Conservation (phyloP, 2,888 invertebrate genomes). For the Drosophila anceps region DNA sequence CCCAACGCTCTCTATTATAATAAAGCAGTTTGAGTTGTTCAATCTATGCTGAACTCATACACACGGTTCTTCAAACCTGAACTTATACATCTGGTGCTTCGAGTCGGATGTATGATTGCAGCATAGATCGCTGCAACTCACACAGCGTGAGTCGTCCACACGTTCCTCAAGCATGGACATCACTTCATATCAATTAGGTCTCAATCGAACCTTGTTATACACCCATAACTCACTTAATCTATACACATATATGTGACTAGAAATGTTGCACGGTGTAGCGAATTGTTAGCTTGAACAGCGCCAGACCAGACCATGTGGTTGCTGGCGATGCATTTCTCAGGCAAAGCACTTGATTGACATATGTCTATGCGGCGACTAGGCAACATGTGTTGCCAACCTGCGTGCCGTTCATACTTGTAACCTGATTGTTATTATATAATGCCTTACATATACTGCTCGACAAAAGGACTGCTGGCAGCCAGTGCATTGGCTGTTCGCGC, state of each 20-base stretch:
- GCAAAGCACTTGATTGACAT: conserved; percentile 68
- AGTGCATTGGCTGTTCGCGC: conserved; percentile 16
- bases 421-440: conserved; percentile 64
- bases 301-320: conserved; percentile 17
- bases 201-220: too few relatives aligned
- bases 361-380: conserved; percentile 59
- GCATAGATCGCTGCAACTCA: too few relatives aligned
- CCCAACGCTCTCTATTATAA: background rate
- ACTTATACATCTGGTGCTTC: too few relatives aligned
- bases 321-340: conserved; percentile 28
- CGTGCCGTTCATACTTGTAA: conserved; percentile 44
- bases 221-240: background rate
- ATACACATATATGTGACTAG: background rate
- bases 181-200: too few relatives aligned
- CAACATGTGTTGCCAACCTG: conserved; percentile 66
- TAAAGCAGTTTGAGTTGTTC: background rate
- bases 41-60: background rate
- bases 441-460: conserved; percentile 14
- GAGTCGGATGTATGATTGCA: too few relatives aligned
- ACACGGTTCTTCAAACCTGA: too few relatives aligned
- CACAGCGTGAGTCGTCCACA: too few relatives aligned
- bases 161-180: too few relatives aligned
- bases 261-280: conserved; percentile 21
- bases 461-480: background rate
- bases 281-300: background rate